Base-by-base conservation (phyloP, 2,113 vertebrate species). In the Prunella fulvescens region DNA sequence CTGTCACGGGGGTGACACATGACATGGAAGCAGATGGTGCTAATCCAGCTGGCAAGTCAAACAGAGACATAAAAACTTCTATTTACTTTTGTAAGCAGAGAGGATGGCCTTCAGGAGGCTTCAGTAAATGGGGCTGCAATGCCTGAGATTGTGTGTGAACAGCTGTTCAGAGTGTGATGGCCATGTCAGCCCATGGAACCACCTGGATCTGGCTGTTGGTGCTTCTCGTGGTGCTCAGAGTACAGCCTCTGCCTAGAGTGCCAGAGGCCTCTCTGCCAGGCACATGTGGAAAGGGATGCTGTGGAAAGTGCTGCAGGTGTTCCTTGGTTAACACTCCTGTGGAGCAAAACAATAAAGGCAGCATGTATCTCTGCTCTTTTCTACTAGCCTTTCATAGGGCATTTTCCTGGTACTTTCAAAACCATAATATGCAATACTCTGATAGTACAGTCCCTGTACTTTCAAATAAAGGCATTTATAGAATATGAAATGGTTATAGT, bases 141-240 rank as follows among this genome's bases (percentile, higher is more conserved):
- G 9, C 22, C 40, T 37, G 24, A 71, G 33, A 16, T 18, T 28
- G 9, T 44, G 25, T 4, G 7, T 31, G 40, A 80, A 3, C 5
- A 22, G 19, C 29, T 48, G 17, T n/a, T 71, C 23, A 37, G 53
- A 6, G 35, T 2, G 1, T 57, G 65, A 22, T 40, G n/a, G 22
- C 60, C 51, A 3, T 35, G 26, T 12, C 35, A 77, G 33, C 53
- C 44, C 15, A 12, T 0, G 1, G 61, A 61, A 33, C 37, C 3
- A 1, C 14, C 19, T 6, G 2, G 6, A 19, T 77, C 24, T 1
- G 4, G 11, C 42, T 64, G 7, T 8, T 1, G 2, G 26, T 64
- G 37, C 28, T 10, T 62, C 8, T 53, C 0, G 0, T 17, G 20
- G 14, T 2, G 2, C 62, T 19, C 17, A 4, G 76, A 79, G 56